These are phyloP conservation scores for Portunus trituberculatus DNA, from an alignment of 1,140 invertebrate genomes.

Conservation along the genomic window DNA sequence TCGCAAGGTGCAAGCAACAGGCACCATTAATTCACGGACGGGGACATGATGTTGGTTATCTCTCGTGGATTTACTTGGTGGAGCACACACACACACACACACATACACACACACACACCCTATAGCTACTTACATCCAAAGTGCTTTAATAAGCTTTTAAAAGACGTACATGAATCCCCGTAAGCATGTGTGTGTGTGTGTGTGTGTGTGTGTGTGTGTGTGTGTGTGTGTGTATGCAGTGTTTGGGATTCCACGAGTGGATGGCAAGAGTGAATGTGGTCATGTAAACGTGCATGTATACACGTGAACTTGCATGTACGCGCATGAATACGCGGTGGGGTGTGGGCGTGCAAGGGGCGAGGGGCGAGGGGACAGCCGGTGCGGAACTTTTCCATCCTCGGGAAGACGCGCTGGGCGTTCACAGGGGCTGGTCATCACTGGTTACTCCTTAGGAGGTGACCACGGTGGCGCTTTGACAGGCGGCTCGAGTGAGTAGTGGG, in stretches of 20 bases:
- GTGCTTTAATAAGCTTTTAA: not conserved
- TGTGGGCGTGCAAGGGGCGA: not conserved
- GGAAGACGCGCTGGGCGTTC: not conserved
- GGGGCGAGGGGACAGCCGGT: not conserved
- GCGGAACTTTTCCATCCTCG: not conserved
- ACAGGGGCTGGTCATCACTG: not conserved
- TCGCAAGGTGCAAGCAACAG: not conserved
- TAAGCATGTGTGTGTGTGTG: not conserved
- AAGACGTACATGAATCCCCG: not conserved
- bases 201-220: not conserved
- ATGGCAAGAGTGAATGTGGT: not conserved
- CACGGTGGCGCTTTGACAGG: not conserved
- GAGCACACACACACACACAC: slow-evolving; percentile 5
- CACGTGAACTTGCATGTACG: not conserved
- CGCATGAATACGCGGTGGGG: not conserved
- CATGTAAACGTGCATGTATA: not conserved
- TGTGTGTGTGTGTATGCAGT: not conserved
- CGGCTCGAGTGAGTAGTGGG: not conserved
- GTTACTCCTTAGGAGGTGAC: not conserved
- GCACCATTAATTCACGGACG: not conserved
- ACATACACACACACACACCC: not conserved
- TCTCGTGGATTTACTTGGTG: not conserved
- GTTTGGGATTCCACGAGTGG: not conserved
- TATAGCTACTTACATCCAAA: not conserved
- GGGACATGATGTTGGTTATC: not conserved